These are phyloP conservation scores for Tetropium fuscum DNA, from an alignment of 2,888 invertebrate species.

Conservation along the genomic window DNA sequence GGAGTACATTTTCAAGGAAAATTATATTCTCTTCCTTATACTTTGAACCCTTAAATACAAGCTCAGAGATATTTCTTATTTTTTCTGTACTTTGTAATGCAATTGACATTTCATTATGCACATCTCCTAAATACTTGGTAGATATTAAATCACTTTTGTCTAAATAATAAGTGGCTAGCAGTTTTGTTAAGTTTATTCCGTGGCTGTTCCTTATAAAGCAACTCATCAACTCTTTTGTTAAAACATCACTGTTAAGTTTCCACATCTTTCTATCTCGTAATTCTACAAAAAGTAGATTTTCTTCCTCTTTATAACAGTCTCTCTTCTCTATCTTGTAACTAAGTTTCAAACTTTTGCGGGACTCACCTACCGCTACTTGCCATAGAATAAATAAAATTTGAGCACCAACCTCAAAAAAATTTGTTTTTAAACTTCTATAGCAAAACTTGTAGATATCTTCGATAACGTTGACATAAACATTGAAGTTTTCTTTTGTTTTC, in stretches of 20 bases:
- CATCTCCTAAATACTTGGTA: constrained; percentile 18
- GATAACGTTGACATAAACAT: constrained; percentile 39
- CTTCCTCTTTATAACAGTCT: constrained; percentile 38
- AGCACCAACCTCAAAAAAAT: constrained; percentile 42
- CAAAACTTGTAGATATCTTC: constrained; percentile 39
- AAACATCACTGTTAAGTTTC: constrained; percentile 29
- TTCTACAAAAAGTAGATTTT: constrained; percentile 39
- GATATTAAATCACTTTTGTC: constrained; percentile 8
- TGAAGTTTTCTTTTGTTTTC: constrained; percentile 31
- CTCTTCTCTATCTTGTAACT: constrained; percentile 43
- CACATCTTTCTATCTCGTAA: constrained; percentile 33
- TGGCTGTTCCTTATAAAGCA: constrained; percentile 23
- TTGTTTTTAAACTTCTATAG: constrained; percentile 31
- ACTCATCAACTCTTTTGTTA: constrained; percentile 23
- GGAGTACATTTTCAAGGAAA: constrained; percentile 29
- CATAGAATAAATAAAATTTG: constrained; percentile 46
- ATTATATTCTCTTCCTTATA: not conserved
- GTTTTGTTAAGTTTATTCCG: constrained; percentile 30
- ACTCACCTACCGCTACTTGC: constrained; percentile 39
- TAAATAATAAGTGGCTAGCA: constrained; percentile 31
- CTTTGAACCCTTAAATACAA: constrained; percentile 25
- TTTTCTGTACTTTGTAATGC: constrained; percentile 35
- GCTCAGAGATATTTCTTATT: constrained; percentile 34
- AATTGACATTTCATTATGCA: constrained; percentile 13
- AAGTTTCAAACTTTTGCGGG: constrained; percentile 35